Conservation (phyloP, 2,888 invertebrate species). For the Cerceris rybyensis region DNA sequence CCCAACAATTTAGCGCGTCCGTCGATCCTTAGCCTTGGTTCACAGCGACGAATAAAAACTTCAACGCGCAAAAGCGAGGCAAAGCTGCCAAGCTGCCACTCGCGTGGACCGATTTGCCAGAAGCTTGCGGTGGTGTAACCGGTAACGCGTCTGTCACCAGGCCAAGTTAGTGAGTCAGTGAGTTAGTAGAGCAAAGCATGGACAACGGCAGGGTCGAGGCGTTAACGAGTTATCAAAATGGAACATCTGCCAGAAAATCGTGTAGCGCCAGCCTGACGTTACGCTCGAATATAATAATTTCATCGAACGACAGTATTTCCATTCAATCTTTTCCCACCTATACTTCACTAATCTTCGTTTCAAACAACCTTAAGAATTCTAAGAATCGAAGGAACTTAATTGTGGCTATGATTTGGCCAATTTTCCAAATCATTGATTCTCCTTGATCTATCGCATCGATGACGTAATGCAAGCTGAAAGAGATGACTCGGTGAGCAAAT, state of each 20-base stretch:
- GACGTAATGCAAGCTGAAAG: too few species aligned
- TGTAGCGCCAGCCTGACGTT: background rate
- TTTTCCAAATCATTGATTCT: too few species aligned
- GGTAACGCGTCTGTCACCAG: constrained; percentile 54
- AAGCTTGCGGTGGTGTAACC: constrained; percentile 23
- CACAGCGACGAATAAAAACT: constrained; percentile 21
- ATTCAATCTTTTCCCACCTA: background rate
- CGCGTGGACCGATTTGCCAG: constrained; percentile 1
- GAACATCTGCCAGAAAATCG: constrained; percentile 17
- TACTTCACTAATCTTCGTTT: too few species aligned
- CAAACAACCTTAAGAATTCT: too few species aligned
- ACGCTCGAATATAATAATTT: background rate
- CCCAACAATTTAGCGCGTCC: too few species aligned
- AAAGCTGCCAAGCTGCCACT: constrained; percentile 27
- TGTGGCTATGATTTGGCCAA: too few species aligned
- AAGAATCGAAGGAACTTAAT: too few species aligned
- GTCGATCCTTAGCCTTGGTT: constrained; percentile 7
- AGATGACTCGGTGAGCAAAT: too few species aligned
- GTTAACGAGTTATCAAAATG: constrained; percentile 29
- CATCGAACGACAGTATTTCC: background rate
- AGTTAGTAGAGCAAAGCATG: constrained; percentile 51
- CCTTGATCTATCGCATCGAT: too few species aligned
- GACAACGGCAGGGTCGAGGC: constrained; percentile 33
- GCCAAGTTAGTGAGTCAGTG: constrained; percentile 64
- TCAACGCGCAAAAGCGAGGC: constrained; percentile 11